Percentiles rank a stretch among this genome's conserved stretches.
These are phyloP conservation scores for Macrocentrus cingulum DNA, from an alignment of 1,140 invertebrate species.

Conservation along the genomic window DNA sequence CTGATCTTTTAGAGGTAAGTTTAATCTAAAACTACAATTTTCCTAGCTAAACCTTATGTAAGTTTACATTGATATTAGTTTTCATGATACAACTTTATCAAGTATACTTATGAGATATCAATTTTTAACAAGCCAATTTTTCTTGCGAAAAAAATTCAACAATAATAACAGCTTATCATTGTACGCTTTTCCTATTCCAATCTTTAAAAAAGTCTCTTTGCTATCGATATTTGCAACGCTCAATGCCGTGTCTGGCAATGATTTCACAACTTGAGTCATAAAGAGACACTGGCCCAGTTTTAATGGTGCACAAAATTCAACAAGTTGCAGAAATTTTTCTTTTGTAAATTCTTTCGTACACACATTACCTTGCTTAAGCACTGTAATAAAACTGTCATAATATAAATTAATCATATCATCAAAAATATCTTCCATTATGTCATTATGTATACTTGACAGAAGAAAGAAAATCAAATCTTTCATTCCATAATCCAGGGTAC, in stretches of 20 bases:
- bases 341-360: slow-evolving; percentile 38
- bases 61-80: too few species aligned
- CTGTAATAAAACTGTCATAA: slow-evolving; percentile 59
- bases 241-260: slow-evolving; percentile 37
- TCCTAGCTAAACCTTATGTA: neutral
- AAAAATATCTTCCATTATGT: slow-evolving; percentile 58
- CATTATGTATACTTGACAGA: slow-evolving; percentile 61
- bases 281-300: slow-evolving; percentile 51
- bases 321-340: slow-evolving; percentile 38
- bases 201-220: slow-evolving; percentile 38
- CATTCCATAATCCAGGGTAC: slow-evolving; percentile 58
- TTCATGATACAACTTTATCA: too few species aligned
- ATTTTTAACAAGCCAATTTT: slow-evolving; percentile 38
- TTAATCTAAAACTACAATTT: slow-evolving; percentile 9
- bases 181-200: slow-evolving; percentile 40
- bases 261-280: slow-evolving; percentile 56
- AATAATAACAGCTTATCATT: slow-evolving; percentile 46
- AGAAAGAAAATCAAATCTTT: slow-evolving; percentile 67
- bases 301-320: slow-evolving; percentile 40
- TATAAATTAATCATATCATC: slow-evolving; percentile 60
- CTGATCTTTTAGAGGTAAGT: slow-evolving; percentile 76
- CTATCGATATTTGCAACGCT: slow-evolving; percentile 40
- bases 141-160: slow-evolving; percentile 40
- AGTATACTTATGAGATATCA: neutral
- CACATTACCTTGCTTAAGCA: slow-evolving; percentile 40